phyloP scores from a whole-genome alignment of 2,113 vertebrate genomes.

The Antechinus stuartii region DNA sequence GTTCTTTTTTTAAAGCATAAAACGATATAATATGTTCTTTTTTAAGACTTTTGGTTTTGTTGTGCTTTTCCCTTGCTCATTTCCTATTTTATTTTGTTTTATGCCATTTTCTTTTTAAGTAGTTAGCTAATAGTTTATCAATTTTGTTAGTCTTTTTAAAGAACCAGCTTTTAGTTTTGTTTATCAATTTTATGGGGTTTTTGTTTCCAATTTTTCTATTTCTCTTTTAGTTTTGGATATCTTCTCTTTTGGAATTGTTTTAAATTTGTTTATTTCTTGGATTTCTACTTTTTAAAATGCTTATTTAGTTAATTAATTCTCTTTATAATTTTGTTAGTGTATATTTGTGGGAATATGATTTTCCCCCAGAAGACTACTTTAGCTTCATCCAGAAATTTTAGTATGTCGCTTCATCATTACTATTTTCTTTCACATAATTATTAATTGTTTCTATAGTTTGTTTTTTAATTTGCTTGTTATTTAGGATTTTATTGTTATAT shows the following conservation, averaged over 20 bases:
- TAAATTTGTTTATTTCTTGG: neutral
- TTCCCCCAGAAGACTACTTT: neutral
- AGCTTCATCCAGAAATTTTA: neutral
- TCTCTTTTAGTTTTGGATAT: neutral
- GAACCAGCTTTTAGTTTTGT: neutral
- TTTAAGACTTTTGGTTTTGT: neutral
- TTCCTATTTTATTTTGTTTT: neutral
- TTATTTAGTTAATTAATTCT: neutral
- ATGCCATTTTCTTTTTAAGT: neutral
- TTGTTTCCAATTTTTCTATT: neutral
- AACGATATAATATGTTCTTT: neutral
- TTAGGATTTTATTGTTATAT: neutral
- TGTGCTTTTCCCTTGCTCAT: neutral
- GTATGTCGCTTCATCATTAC: neutral
- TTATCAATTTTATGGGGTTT: neutral
- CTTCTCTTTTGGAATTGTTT: neutral
- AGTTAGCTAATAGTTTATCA: neutral
- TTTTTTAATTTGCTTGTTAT: neutral
- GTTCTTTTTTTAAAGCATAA: neutral
- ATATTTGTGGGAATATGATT: neutral
- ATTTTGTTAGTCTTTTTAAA: neutral
- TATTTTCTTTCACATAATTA: neutral
- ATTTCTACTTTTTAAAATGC: neutral
- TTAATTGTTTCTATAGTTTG: neutral
- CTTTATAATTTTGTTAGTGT: neutral